Conservation (phyloP, 64 coral and sea anemone species). For the Montipora efflorescens region DNA sequence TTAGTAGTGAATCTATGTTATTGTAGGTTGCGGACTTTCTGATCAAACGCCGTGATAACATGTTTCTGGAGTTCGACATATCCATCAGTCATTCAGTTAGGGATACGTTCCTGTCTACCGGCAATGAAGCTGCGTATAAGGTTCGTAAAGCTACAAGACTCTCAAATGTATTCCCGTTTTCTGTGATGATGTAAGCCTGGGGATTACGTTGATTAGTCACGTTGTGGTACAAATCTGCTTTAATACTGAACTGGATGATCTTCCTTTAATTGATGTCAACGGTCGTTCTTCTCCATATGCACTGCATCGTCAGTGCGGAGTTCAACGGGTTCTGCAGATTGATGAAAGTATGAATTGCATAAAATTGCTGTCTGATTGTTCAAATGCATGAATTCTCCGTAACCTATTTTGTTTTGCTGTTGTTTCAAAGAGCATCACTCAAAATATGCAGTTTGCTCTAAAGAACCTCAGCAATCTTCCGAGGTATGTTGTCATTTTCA, state of each 20-base stretch:
- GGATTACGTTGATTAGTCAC: not conserved
- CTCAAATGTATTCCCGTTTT: not conserved
- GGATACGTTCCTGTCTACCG: constrained; percentile 97
- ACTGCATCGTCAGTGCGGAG: too few relatives aligned
- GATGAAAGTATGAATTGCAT: too few relatives aligned
- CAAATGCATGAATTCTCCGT: not conserved
- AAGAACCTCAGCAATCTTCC: constrained; percentile 89
- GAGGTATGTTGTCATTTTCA: constrained; percentile 49
- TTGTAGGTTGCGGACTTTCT: constrained; percentile 95
- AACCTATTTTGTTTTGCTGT: not conserved
- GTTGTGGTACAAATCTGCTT: not conserved
- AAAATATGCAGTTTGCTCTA: constrained; percentile 96
- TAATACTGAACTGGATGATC: too few relatives aligned
- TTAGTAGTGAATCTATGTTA: not conserved
- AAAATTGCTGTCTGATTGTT: not conserved
- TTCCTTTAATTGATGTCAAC: too few relatives aligned
- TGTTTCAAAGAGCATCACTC: constrained; percentile 81
- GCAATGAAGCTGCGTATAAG: constrained; percentile 89
- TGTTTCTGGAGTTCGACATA: constrained; percentile 96
- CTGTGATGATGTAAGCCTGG: not conserved
- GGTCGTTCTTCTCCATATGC: too few relatives aligned
- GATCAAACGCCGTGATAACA: constrained; percentile 86
- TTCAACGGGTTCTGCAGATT: too few relatives aligned
- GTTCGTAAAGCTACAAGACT: constrained; percentile 33
- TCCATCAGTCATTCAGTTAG: constrained; percentile 97